phyloP scores from a whole-genome alignment of 2,797 vertebrate species.

The Alosa sapidissima region DNA sequence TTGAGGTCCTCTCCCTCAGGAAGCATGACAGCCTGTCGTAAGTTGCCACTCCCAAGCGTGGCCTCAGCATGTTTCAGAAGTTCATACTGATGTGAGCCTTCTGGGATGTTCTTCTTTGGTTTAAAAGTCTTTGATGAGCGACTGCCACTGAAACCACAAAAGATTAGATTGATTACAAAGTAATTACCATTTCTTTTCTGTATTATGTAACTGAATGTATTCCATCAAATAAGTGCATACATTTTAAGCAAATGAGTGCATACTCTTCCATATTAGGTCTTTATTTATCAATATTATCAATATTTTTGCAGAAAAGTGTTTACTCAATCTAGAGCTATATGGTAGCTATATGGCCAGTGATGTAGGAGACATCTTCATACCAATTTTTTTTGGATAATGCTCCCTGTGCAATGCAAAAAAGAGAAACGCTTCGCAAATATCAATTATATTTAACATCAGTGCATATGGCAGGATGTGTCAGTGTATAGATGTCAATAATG shows the following conservation, averaged over 20 bases:
- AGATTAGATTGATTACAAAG: not conserved
- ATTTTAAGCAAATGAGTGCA: too few species aligned
- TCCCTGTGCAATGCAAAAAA: not conserved
- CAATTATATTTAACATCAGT: not conserved
- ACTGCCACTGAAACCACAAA: constrained; percentile 73
- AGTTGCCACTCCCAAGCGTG: constrained; percentile 91
- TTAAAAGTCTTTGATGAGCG: constrained; percentile 97
- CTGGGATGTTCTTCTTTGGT: constrained; percentile 95
- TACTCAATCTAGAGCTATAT: not conserved
- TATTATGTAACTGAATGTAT: not conserved
- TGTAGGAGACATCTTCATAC: not conserved
- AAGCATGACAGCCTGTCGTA: constrained; percentile 93
- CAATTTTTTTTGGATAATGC: not conserved
- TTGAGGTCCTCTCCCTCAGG: constrained; percentile 96
- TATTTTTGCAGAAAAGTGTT: not conserved
- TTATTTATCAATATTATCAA: not conserved
- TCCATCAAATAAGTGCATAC: not conserved
- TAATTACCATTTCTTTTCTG: not conserved
- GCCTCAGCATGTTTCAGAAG: constrained; percentile 94
- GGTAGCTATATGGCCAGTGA: not conserved
- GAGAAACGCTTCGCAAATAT: not conserved
- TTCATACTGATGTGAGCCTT: constrained; percentile 95
- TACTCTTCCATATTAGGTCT: not conserved
- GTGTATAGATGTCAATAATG: not conserved
- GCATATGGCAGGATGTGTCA: not conserved